Evolutionary conservation across 2,888 invertebrate species (phyloP).

Genomic region (Drosophila mulleri): DNA sequence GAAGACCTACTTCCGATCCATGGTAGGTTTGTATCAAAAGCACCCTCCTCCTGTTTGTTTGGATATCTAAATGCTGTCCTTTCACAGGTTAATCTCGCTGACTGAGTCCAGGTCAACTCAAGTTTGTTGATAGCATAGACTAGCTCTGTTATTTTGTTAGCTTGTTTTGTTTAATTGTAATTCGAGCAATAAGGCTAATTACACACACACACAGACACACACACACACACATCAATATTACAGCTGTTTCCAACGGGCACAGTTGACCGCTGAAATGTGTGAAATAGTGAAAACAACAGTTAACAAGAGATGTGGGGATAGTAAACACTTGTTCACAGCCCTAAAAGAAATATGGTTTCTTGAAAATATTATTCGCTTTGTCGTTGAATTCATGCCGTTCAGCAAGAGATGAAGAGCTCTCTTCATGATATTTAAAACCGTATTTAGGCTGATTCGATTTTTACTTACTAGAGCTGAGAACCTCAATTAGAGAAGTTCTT

Average conservation of each 20-base stretch:
- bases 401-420: not conserved
- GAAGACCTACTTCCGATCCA: constrained; percentile 69
- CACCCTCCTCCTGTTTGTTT: fast-evolving
- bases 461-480: not conserved
- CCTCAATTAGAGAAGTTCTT: too few species aligned
- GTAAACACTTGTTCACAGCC: not conserved
- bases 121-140: not conserved
- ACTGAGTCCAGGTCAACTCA: constrained; percentile 3
- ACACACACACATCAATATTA: not conserved
- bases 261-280: not conserved
- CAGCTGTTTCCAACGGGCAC: not conserved
- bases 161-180: constrained; percentile 2
- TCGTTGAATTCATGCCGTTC: not conserved
- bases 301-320: not conserved
- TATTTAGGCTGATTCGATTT: not conserved
- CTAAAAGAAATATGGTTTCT: not conserved
- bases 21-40: constrained; percentile 45
- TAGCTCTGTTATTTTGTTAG: not conserved
- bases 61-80: not conserved
- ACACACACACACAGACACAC: not conserved
- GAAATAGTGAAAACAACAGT: not conserved
- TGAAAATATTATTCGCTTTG: not conserved
- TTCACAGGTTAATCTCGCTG: constrained; percentile 55
- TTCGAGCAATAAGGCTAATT: constrained; percentile 3
- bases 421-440: not conserved